These are phyloP conservation scores for Dione vanillae DNA, from an alignment of 2,888 invertebrate species.

Conservation along the genomic window DNA sequence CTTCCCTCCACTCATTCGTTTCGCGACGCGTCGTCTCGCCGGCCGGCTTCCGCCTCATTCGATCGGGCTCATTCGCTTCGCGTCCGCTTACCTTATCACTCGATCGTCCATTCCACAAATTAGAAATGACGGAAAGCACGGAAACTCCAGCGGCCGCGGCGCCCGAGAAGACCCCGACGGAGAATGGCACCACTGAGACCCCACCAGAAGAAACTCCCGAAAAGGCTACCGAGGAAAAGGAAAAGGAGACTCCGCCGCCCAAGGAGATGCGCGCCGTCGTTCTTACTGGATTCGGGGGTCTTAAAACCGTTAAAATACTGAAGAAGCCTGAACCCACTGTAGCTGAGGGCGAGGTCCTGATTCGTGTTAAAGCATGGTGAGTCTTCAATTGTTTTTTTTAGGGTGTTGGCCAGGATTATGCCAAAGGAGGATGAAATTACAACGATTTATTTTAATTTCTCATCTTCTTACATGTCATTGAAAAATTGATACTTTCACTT, in stretches of 20 bases:
- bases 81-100: constrained; percentile 70
- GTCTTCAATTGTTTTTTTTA: constrained; percentile 61
- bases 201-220: constrained; percentile 81
- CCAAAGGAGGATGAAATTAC: background rate
- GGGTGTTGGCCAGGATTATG: background rate
- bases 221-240: constrained; percentile 82
- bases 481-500: background rate
- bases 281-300: constrained; percentile 93
- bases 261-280: constrained; percentile 94
- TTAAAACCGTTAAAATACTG: constrained; percentile 92
- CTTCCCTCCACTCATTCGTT: constrained; percentile 80
- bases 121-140: constrained; percentile 81
- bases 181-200: constrained; percentile 78
- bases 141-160: constrained; percentile 80
- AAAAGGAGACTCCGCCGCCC: constrained; percentile 84
- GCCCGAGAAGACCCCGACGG: constrained; percentile 83
- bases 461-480: background rate
- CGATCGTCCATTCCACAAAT: constrained; percentile 58
- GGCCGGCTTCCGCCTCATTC: constrained; percentile 70
- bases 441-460: background rate
- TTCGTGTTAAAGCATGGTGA: constrained; percentile 94
- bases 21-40: constrained; percentile 80
- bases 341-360: constrained; percentile 90
- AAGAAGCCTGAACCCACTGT: constrained; percentile 90
- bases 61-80: constrained; percentile 71